A percentile compares a stretch with the other conserved stretches of the same genome.
Conservation (phyloP, 1,140 invertebrate genomes). For the Thrips palmi region DNA sequence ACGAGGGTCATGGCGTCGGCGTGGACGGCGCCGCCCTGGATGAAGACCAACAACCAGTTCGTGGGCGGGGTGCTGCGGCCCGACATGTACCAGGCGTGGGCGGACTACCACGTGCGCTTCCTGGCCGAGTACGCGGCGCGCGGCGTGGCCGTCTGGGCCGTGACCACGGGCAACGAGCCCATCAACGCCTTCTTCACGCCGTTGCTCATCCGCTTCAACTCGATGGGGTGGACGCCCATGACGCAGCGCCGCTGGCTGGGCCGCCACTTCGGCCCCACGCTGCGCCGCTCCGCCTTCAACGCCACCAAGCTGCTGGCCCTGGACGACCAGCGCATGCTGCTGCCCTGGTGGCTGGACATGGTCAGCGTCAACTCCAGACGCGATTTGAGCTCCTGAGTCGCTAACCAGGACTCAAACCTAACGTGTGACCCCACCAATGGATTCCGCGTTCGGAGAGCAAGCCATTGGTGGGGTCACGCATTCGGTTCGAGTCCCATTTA, state of each 20-base stretch:
- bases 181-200: conserved; percentile 27
- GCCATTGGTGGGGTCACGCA: too few species aligned
- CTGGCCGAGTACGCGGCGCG: conserved; percentile 29
- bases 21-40: conserved; percentile 82
- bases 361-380: conserved; percentile 27
- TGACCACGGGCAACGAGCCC: conserved; percentile 49
- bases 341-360: conserved; percentile 40
- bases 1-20: too few species aligned
- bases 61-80: conserved; percentile 25
- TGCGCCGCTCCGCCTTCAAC: conserved; percentile 34
- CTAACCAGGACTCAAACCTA: conserved; percentile 2
- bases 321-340: conserved; percentile 47
- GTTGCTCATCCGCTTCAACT: conserved; percentile 39
- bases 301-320: conserved; percentile 41
- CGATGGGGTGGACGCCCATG: conserved; percentile 51
- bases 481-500: too few species aligned
- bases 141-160: conserved; percentile 36
- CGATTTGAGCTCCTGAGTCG: too few species aligned
- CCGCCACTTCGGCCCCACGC: conserved; percentile 44
- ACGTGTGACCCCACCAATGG: too few species aligned
- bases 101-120: conserved; percentile 42
- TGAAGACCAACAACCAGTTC: conserved; percentile 65
- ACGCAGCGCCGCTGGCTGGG: conserved; percentile 39
- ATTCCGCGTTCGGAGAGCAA: too few species aligned
- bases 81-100: conserved; percentile 33